Evolutionary conservation across 2,888 invertebrate species (phyloP).

Genomic region (Drosophila subquinaria): DNA sequence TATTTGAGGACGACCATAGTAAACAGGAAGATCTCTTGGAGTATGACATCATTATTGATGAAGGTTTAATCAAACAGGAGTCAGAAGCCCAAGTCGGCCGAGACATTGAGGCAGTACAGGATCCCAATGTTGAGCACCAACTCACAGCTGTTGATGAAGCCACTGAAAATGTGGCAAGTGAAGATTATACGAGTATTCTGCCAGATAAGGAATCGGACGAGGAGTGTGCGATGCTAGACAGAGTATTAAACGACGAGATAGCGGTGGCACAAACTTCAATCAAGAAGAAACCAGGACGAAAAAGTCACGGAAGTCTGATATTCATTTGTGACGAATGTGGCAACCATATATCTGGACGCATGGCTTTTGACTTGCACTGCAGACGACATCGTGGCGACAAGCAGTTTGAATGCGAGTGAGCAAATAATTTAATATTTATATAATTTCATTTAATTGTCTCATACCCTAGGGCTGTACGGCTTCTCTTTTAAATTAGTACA

Average conservation of each 20-base stretch:
- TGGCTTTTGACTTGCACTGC: slow-evolving; percentile 72
- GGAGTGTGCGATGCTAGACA: slow-evolving; percentile 44
- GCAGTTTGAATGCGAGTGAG: slow-evolving; percentile 70
- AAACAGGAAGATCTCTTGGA: slow-evolving; percentile 37
- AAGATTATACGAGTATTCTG: slow-evolving; percentile 22
- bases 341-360: slow-evolving; percentile 67
- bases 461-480: not conserved
- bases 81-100: slow-evolving; percentile 8
- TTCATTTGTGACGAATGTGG: slow-evolving; percentile 71
- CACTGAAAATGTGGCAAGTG: not conserved
- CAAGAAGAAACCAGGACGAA: slow-evolving; percentile 40
- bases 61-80: slow-evolving; percentile 29
- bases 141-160: not conserved
- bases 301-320: slow-evolving; percentile 38
- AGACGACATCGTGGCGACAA: slow-evolving; percentile 74
- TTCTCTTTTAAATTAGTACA: not conserved
- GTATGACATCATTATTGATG: slow-evolving; percentile 45
- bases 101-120: not conserved
- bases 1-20: slow-evolving; percentile 1
- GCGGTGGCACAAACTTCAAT: slow-evolving; percentile 19
- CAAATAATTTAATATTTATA: not conserved
- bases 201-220: slow-evolving; percentile 44
- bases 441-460: not conserved
- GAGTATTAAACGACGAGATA: slow-evolving; percentile 48
- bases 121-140: slow-evolving; percentile 8